phyloP scores from a whole-genome alignment of 2,888 invertebrate species.

The Oxytorus armatus region DNA sequence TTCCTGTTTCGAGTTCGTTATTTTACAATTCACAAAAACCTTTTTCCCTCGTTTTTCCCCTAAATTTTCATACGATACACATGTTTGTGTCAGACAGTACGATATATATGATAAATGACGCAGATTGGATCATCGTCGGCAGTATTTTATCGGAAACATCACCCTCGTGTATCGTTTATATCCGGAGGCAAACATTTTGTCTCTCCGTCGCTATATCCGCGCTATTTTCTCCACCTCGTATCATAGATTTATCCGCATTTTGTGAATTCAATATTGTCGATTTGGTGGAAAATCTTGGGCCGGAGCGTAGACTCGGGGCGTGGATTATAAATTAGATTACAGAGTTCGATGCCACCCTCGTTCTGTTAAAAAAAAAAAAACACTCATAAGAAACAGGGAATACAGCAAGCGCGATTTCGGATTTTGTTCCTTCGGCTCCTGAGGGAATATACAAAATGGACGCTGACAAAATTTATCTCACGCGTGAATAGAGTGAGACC shows the following conservation, averaged over 20 bases:
- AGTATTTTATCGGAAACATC: slow-evolving; percentile 64
- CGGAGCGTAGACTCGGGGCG: slow-evolving; percentile 1
- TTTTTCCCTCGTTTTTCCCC: slow-evolving; percentile 7
- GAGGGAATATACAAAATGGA: slow-evolving; percentile 46
- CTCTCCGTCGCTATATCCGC: neutral
- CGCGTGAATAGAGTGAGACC: slow-evolving; percentile 12
- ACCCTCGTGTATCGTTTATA: slow-evolving; percentile 61
- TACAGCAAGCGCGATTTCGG: slow-evolving; percentile 22
- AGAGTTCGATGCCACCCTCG: slow-evolving; percentile 43
- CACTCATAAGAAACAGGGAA: neutral
- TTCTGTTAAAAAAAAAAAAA: neutral
- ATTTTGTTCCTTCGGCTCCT: slow-evolving; percentile 40
- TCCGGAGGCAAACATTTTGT: neutral
- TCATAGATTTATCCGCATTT: slow-evolving; percentile 62
- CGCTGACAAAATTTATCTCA: slow-evolving; percentile 55
- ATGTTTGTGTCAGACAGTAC: neutral
- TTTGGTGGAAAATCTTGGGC: slow-evolving; percentile 42
- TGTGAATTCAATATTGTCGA: slow-evolving; percentile 52
- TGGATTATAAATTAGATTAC: slow-evolving; percentile 54
- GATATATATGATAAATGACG: slow-evolving; percentile 32
- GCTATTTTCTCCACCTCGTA: slow-evolving; percentile 24
- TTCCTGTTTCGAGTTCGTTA: neutral
- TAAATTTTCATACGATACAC: neutral
- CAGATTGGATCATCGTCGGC: slow-evolving; percentile 60
- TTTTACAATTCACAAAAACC: neutral